phyloP scores from a whole-genome alignment of 2,113 vertebrate genomes.

The Suncus etruscus region DNA sequence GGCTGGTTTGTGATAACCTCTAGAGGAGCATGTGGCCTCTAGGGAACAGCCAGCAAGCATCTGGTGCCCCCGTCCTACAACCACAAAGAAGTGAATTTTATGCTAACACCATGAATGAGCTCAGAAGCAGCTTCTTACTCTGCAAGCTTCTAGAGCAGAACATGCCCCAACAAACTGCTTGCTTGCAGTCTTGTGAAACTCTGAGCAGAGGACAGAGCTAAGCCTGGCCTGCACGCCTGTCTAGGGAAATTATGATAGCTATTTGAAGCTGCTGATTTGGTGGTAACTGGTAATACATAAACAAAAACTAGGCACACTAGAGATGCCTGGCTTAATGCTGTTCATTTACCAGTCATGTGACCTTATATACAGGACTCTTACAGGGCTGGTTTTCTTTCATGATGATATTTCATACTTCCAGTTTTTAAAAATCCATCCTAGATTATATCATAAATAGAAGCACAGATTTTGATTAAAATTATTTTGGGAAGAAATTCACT shows the following conservation, averaged over 20 bases:
- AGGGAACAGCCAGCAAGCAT: neutral
- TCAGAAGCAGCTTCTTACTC: neutral
- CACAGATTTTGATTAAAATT: neutral
- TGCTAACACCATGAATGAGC: neutral
- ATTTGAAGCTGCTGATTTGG: neutral
- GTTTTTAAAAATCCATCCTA: neutral
- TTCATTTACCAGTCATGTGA: neutral
- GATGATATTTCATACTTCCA: neutral
- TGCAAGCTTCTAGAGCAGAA: neutral
- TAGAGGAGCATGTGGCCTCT: neutral
- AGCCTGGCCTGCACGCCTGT: neutral
- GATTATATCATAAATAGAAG: neutral
- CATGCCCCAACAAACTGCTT: neutral
- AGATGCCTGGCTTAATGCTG: neutral
- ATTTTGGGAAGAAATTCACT: neutral
- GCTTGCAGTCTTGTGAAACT: neutral
- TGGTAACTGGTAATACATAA: neutral
- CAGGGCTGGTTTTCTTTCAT: neutral
- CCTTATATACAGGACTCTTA: accelerated
- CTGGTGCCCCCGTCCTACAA: neutral
- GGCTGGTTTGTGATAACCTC: neutral
- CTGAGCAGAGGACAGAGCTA: neutral
- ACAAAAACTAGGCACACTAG: neutral
- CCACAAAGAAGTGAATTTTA: neutral
- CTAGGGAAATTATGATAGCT: neutral